A percentile compares a stretch with the other conserved stretches of the same genome.
These are phyloP conservation scores for Eulemur rufifrons DNA, from an alignment of 2,113 vertebrate genomes.

Conservation along the genomic window DNA sequence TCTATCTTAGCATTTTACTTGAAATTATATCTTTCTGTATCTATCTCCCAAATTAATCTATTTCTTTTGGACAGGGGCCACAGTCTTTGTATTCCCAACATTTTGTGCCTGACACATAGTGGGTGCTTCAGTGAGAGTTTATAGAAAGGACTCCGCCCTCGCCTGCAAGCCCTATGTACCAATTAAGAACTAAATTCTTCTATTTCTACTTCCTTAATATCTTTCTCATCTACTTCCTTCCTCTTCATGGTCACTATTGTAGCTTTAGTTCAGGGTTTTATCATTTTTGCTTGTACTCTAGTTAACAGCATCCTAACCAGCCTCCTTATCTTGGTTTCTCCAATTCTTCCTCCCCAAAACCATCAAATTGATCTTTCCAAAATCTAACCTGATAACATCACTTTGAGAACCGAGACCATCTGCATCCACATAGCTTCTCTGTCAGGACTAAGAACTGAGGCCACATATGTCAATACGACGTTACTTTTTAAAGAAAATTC, in stretches of 20 bases:
- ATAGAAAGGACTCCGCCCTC: background rate
- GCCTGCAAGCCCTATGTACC: background rate
- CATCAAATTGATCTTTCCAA: background rate
- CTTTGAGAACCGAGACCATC: background rate
- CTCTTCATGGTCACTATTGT: background rate
- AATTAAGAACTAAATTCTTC: background rate
- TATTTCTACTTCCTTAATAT: background rate
- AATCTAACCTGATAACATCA: background rate
- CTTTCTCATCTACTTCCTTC: background rate
- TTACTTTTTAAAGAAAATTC: background rate
- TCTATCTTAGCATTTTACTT: background rate
- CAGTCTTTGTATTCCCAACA: background rate
- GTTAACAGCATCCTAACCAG: background rate
- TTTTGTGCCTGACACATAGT: background rate
- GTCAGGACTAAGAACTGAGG: background rate
- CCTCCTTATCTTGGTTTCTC: background rate
- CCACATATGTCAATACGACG: background rate
- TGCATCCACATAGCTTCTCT: background rate
- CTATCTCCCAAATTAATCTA: background rate
- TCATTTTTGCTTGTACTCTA: background rate
- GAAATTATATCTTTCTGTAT: background rate
- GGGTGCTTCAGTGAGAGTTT: background rate
- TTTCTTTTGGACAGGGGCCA: background rate
- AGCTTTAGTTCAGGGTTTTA: background rate
- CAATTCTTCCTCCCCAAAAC: background rate